A percentile compares a stretch with the other conserved stretches of the same genome.
These are phyloP conservation scores for Rhynchopsitta pachyrhyncha DNA, from an alignment of 2,113 vertebrate species.

Conservation along the genomic window DNA sequence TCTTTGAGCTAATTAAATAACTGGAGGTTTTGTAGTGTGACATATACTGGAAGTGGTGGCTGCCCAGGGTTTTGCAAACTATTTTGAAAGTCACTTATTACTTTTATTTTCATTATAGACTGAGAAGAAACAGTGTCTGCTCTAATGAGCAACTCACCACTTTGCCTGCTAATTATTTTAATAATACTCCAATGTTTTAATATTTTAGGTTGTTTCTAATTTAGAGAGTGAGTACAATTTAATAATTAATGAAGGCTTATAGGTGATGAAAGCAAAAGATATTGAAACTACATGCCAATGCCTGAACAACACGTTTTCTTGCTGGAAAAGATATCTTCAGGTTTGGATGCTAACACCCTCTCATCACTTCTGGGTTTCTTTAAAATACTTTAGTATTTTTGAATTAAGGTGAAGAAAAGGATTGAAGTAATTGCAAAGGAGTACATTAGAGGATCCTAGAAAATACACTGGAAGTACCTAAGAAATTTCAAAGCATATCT, in stretches of 20 bases:
- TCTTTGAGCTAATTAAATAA: not conserved
- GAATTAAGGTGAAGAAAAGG: not conserved
- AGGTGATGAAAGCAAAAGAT: not conserved
- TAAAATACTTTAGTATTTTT: not conserved
- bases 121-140: not conserved
- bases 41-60: not conserved
- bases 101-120: not conserved
- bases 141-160: not conserved
- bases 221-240: not conserved
- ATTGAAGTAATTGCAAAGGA: not conserved
- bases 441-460: not conserved
- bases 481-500: not conserved
- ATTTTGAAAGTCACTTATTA: not conserved
- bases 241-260: constrained; percentile 11
- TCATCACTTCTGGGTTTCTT: not conserved
- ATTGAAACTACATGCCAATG: not conserved
- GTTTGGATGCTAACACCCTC: not conserved
- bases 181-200: not conserved
- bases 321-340: not conserved
- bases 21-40: not conserved
- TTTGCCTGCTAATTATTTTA: constrained; percentile 14
- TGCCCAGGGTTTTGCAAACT: not conserved
- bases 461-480: not conserved
- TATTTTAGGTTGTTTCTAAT: constrained; percentile 36
- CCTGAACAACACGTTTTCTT: not conserved